Evolutionary conservation across 2,888 invertebrate genomes (phyloP), one percentile per base, ranked within the genome.

Genomic region (Ellobium chinense): DNA sequence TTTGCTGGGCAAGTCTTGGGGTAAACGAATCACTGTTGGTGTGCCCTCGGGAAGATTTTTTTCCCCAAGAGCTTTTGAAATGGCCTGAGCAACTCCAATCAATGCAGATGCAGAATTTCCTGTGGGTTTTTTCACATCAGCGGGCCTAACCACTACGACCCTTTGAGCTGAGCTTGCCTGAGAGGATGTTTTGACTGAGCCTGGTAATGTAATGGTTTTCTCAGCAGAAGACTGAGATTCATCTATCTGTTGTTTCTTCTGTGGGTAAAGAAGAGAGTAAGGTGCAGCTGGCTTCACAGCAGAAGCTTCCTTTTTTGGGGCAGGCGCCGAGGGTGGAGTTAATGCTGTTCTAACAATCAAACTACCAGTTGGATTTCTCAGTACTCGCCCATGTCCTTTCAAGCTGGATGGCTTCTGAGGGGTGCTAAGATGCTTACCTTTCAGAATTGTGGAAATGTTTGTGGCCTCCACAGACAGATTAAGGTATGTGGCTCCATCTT

Each of bases 401-500:
- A 54, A 56, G 27, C 65, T 72, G 24, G 3, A 56, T 18, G 75
- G 18, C 63, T 80, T 75, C 5, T 46, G 14, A 56, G 68, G 4
- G n/a, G 54, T 9, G 4, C 14, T n/a, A 1, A 31, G n/a, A 31
- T 46, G 39, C 18, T 68, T 73, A n/a, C 62, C 60, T 70, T 80
- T 80, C 56, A 80, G 36, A 27, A 80, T 54, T 1, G 68, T 54
- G 39, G 74, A 75, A 37, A 80, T 68, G 5, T 58, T 75, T 36
- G 75, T 75, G 9, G 74, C 56, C 54, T 80, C 80, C 31, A 80
- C 54, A 34, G 80, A 60, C 1, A 80, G 34, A 62, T 80, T 80
- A 31, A 74, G 21, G 39, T 56, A 62, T 39, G 80, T 60, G n/a
- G 58, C 37, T 1, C 68, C 75, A 69, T 69, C 80, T 36, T 75